These are phyloP conservation scores for Eciton burchellii DNA, from an alignment of 1,140 invertebrate genomes.

Conservation along the genomic window DNA sequence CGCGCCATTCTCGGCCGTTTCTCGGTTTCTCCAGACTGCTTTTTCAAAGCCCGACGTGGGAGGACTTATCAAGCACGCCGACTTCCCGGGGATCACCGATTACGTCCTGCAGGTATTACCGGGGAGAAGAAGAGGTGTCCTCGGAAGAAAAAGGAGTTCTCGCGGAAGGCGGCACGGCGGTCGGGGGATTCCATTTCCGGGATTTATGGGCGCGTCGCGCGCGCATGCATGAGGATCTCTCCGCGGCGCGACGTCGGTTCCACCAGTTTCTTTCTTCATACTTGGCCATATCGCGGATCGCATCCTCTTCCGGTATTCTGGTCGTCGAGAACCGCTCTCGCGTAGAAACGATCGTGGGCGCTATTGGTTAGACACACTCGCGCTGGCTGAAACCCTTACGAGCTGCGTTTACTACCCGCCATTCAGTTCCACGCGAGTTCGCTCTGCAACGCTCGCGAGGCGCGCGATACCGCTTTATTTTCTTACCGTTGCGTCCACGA, in stretches of 20 bases:
- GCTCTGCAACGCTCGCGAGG: neutral
- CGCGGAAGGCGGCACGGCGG: constrained; percentile 45
- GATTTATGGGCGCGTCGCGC: constrained; percentile 74
- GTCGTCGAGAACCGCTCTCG: neutral
- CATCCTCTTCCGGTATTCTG: constrained; percentile 30
- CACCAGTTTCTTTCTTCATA: constrained; percentile 69
- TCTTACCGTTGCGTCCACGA: neutral
- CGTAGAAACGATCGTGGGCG: too few species aligned
- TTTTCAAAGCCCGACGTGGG: constrained; percentile 59
- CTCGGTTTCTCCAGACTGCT: constrained; percentile 50
- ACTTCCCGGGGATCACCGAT: constrained; percentile 72
- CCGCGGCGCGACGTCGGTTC: constrained; percentile 16
- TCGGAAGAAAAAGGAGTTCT: constrained; percentile 51
- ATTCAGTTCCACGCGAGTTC: constrained; percentile 7
- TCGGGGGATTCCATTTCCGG: constrained; percentile 74
- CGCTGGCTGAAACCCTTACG: constrained; percentile 1
- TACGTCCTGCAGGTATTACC: constrained; percentile 70
- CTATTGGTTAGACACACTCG: too few species aligned
- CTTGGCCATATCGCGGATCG: constrained; percentile 27
- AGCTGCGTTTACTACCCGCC: neutral
- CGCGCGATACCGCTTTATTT: neutral
- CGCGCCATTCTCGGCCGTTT: neutral
- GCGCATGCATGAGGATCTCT: constrained; percentile 65
- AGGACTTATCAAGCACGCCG: constrained; percentile 70
- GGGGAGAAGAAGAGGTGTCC: constrained; percentile 48